Base-by-base conservation (phyloP, 1,140 invertebrate species). In the Penaeus chinensis region DNA sequence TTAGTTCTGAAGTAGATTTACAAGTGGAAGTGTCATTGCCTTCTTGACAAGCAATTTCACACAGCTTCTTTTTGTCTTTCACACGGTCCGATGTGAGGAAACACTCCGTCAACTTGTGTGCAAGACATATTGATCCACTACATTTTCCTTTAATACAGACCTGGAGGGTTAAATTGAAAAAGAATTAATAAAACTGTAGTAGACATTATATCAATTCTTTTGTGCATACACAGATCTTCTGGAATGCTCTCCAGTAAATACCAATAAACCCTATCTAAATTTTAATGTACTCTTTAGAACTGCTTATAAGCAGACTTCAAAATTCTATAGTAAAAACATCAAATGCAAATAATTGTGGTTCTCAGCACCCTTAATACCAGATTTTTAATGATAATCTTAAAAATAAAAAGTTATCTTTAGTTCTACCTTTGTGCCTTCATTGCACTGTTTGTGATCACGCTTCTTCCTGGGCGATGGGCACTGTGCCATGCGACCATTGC, bases 111-210 rank as follows among this genome's bases (percentile, higher is more conserved):
- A 99, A 95, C 91, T 96, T 96, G 95, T 98, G 98, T 91, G 96
- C 96, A 82, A 98, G 93, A 92, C 99, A 99, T 89, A 99, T 98
- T 0, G 98, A 99, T 54, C 97, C 98, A 60, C 95, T 95, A 92
- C 99, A 99, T 90, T 98, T 97, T 47, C 98, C 99, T 62, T 95
- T 95, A 90, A 96, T 96, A 92, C 98, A 99, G n/a, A 99, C 93
- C 92, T 97, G 82, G 18, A 84, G 60, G 27, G 27, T 32, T 24
- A 82, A 42, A 65, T 10, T 54, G 54, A 54, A 54, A 54, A 54
- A 54, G 32, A 54, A 54, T 54, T 54, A 54, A 54, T 54, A 54
- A 13, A 8, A 54, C 5, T 54, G 16, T 10, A 54, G 0, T 13
- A 54, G 8, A 54, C 54, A 13, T 11, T 13, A 11, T 16, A 54